These are phyloP conservation scores for Eupleurogrammus muticus DNA, from an alignment of 2,797 vertebrate species.

Conservation along the genomic window DNA sequence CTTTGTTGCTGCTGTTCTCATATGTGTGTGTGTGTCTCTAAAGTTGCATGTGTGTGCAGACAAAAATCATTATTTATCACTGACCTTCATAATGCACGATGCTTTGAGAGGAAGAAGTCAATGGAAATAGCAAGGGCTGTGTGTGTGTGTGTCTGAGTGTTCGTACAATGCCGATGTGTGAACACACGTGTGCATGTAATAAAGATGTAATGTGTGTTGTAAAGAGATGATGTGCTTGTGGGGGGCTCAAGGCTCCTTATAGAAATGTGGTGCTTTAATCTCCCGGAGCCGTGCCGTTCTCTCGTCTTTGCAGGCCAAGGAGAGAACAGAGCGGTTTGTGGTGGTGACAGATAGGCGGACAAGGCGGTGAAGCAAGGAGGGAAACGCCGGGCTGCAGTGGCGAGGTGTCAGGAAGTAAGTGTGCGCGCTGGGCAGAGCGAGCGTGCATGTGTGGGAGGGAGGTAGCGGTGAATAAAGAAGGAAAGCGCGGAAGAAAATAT, in stretches of 20 bases:
- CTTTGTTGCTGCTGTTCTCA: constrained; percentile 38
- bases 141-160: constrained; percentile 24
- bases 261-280: constrained; percentile 57
- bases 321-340: constrained; percentile 26
- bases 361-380: not conserved
- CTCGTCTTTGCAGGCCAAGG: constrained; percentile 20
- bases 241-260: not conserved
- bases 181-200: constrained; percentile 27
- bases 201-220: constrained; percentile 51
- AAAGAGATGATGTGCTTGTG: constrained; percentile 60
- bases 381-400: constrained; percentile 46
- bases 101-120: constrained; percentile 24
- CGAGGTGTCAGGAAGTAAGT: constrained; percentile 22
- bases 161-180: no score
- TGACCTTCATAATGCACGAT: constrained; percentile 58
- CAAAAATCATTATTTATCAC: constrained; percentile 59
- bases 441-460: constrained; percentile 32
- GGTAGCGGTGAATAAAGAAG: constrained; percentile 30
- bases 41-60: constrained; percentile 35
- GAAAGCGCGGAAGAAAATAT: constrained; percentile 34
- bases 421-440: constrained; percentile 40
- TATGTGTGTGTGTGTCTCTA: not conserved
- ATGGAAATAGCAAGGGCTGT: constrained; percentile 43
- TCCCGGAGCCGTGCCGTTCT: constrained; percentile 31
- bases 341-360: constrained; percentile 15